These are phyloP conservation scores for Hystrix cristata DNA, from an alignment of 2,113 vertebrate genomes.

Conservation along the genomic window DNA sequence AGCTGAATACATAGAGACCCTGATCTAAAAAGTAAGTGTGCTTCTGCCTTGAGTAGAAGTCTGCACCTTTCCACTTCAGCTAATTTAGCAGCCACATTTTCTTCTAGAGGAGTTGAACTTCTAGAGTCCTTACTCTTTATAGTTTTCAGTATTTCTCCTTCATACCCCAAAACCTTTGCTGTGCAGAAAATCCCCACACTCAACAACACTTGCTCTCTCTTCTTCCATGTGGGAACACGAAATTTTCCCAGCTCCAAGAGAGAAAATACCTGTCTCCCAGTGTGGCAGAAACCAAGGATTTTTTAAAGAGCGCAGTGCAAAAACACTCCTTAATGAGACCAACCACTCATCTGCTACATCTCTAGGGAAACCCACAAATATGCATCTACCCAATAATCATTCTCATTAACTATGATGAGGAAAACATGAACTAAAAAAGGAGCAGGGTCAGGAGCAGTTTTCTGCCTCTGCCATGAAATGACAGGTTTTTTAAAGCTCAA, in stretches of 20 bases:
- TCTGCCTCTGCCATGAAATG: slow-evolving; percentile 36
- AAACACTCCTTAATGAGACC: slow-evolving; percentile 68
- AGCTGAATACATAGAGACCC: background rate
- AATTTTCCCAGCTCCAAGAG: slow-evolving; percentile 65
- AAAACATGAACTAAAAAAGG: background rate
- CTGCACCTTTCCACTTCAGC: background rate
- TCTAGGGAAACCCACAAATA: slow-evolving; percentile 57
- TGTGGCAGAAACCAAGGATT: slow-evolving; percentile 59
- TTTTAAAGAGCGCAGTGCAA: slow-evolving; percentile 32
- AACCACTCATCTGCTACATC: slow-evolving; percentile 24
- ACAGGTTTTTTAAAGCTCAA: background rate
- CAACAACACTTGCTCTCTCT: background rate
- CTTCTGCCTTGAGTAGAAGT: background rate
- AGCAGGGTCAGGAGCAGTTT: background rate
- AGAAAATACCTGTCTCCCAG: background rate
- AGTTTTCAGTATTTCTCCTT: background rate
- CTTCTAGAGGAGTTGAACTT: background rate
- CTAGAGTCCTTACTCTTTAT: background rate
- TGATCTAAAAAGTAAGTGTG: background rate
- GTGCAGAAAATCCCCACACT: background rate
- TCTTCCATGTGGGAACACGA: background rate
- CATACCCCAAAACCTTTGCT: background rate
- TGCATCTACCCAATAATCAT: slow-evolving; percentile 54
- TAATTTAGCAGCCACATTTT: background rate
- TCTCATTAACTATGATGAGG: slow-evolving; percentile 13